Percentiles rank a stretch among this genome's conserved stretches.
Conservation (phyloP, 2,113 vertebrate species). For the Xiphophorus hellerii region DNA sequence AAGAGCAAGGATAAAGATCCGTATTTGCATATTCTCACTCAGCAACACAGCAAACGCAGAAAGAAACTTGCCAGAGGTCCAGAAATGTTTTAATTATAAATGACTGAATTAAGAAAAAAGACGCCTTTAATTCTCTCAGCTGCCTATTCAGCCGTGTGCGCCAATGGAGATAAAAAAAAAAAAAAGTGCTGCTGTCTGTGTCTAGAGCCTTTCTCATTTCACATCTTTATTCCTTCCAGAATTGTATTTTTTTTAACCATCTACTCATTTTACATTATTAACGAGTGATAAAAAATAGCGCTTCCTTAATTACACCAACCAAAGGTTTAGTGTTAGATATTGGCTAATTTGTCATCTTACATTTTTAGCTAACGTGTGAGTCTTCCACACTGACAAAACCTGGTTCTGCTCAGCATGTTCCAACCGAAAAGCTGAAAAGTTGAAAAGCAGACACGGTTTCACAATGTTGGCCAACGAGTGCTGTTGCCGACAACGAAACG, state of each 20-base stretch:
- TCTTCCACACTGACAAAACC: neutral
- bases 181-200: conserved; percentile 3
- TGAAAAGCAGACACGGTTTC: neutral
- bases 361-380: neutral
- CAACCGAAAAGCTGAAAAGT: neutral
- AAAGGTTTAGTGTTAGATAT: neutral
- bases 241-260: neutral
- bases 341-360: conserved; percentile 1
- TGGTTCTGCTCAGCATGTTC: neutral
- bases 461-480: neutral
- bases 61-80: conserved; percentile 16
- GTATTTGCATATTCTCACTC: conserved; percentile 20
- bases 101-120: conserved; percentile 22
- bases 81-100: conserved; percentile 63
- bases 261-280: conserved; percentile 1
- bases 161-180: conserved; percentile 9
- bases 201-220: conserved; percentile 14
- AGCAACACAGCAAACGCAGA: conserved; percentile 13
- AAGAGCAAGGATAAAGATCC: conserved; percentile 20
- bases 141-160: conserved; percentile 23
- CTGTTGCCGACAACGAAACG: neutral
- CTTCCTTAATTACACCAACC: neutral
- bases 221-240: neutral
- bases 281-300: neutral
- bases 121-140: conserved; percentile 34